Evolutionary conservation across 2,888 invertebrate genomes (phyloP).

Genomic region (Xanthorhoe spadicearia): DNA sequence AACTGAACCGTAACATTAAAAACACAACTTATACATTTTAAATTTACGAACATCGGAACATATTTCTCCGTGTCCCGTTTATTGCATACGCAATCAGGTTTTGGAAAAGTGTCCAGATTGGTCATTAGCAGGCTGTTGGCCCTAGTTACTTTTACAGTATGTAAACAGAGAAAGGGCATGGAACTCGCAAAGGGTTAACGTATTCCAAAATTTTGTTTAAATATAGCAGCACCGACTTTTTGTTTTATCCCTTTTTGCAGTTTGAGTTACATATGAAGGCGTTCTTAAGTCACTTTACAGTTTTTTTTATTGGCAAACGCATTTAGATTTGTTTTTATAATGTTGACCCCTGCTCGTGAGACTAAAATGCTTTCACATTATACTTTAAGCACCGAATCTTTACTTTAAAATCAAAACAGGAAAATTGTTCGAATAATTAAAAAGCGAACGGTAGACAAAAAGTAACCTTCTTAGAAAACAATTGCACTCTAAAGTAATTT

Average conservation of each 20-base stretch:
- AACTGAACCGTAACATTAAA: neutral
- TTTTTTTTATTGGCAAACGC: neutral
- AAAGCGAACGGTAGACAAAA: neutral
- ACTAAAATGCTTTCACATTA: neutral
- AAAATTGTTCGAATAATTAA: neutral
- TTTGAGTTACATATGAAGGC: neutral
- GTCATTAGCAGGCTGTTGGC: conserved; percentile 38
- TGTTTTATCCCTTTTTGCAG: conserved; percentile 9
- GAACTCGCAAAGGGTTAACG: conserved; percentile 32
- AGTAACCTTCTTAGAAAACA: too few species aligned
- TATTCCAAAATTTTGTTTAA: conserved; percentile 21
- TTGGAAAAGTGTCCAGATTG: conserved; percentile 23
- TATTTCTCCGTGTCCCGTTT: conserved; percentile 23
- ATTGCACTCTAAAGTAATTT: too few species aligned
- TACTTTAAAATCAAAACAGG: neutral
- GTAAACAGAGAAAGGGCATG: conserved; percentile 29
- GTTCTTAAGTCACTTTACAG: neutral
- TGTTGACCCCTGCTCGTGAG: neutral
- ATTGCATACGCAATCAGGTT: conserved; percentile 30
- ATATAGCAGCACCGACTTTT: conserved; percentile 11
- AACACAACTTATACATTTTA: neutral
- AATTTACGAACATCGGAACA: conserved; percentile 31
- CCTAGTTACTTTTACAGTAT: conserved; percentile 25
- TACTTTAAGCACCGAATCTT: neutral
- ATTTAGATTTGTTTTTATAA: neutral